Evolutionary conservation across 2,797 vertebrate genomes (phyloP).

Genomic region (Scyliorhinus canicula): DNA sequence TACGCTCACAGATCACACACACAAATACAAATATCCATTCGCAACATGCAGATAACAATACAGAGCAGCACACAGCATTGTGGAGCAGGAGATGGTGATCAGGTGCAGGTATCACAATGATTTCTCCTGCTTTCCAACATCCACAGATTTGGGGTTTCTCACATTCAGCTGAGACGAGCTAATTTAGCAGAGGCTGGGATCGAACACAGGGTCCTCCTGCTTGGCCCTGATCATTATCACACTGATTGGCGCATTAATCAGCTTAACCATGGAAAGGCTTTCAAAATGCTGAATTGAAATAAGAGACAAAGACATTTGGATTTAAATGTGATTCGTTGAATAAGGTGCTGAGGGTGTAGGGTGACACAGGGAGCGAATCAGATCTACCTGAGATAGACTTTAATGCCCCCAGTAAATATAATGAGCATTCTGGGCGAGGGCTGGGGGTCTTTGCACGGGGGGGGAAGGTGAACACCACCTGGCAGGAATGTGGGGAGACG

Average conservation of each 20-base stretch:
- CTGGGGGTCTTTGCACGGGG: too few relatives aligned
- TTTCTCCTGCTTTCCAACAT: neutral
- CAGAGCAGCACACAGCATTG: too few relatives aligned
- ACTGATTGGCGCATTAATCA: neutral
- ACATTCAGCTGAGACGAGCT: neutral
- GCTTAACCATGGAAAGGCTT: neutral
- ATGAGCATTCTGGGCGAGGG: too few relatives aligned
- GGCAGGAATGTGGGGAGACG: too few relatives aligned
- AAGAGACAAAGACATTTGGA: neutral
- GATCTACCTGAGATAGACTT: neutral
- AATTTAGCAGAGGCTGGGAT: neutral
- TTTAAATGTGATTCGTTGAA: neutral
- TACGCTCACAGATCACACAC: too few relatives aligned
- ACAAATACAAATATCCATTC: too few relatives aligned
- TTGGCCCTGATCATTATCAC: neutral
- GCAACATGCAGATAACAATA: too few relatives aligned
- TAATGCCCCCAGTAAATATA: too few relatives aligned
- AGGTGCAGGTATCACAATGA: neutral
- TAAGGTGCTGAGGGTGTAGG: neutral
- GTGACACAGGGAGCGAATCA: neutral
- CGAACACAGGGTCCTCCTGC: neutral
- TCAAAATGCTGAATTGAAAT: neutral
- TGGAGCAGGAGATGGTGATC: neutral
- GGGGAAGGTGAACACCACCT: too few relatives aligned
- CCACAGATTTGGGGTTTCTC: neutral